phyloP scores from a whole-genome alignment of 2,797 vertebrate species.

The Alectoris magna region DNA sequence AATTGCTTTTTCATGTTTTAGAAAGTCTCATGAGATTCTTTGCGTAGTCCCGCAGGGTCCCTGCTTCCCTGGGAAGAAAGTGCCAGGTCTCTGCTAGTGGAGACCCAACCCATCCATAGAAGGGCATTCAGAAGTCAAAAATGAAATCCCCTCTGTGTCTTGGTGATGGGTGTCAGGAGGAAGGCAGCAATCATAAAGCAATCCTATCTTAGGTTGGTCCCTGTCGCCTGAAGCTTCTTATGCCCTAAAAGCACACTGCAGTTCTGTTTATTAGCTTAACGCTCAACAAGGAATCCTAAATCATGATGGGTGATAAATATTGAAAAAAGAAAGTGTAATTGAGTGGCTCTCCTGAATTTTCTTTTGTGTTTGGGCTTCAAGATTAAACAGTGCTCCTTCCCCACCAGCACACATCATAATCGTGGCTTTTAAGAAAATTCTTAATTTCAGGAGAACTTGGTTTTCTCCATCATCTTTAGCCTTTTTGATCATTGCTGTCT shows the following conservation, averaged over 20 bases:
- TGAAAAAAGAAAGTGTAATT: not conserved
- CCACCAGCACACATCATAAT: not conserved
- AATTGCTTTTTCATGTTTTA: not conserved
- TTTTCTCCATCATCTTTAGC: not conserved
- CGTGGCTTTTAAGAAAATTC: not conserved
- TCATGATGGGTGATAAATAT: not conserved
- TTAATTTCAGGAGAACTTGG: not conserved
- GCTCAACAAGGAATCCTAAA: not conserved
- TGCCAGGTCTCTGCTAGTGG: not conserved
- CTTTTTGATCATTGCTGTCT: not conserved
- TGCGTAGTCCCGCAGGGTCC: not conserved
- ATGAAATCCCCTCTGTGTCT: not conserved
- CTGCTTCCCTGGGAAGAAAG: not conserved
- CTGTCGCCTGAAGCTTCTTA: not conserved
- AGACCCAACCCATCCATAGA: accelerated
- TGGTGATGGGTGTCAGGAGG: not conserved
- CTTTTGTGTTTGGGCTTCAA: not conserved
- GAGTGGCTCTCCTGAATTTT: not conserved
- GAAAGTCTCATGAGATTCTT: not conserved
- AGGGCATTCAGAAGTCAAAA: not conserved
- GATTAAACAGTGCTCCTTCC: not conserved
- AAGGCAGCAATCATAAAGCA: not conserved
- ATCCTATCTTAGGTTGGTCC: not conserved
- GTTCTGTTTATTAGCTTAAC: not conserved
- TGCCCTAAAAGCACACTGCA: not conserved